These are phyloP conservation scores for Neopipo cinnamomea DNA, from an alignment of 2,113 vertebrate species.

Conservation along the genomic window DNA sequence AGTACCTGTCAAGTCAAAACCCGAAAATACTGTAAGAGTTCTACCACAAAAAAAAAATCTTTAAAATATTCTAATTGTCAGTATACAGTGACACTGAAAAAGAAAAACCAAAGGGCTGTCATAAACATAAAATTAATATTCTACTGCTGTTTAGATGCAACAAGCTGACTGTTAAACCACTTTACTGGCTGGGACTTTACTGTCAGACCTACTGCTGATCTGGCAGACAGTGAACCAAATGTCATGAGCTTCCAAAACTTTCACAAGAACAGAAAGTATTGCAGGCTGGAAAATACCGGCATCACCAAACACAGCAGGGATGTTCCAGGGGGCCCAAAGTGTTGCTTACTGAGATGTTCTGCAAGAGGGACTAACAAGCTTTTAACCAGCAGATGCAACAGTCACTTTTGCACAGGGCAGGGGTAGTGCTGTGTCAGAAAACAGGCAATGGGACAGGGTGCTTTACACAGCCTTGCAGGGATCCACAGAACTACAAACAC, in stretches of 20 bases:
- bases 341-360: neutral
- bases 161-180: neutral
- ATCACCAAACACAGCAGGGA: neutral
- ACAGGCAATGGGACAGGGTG: accelerated
- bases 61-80: neutral
- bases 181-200: neutral
- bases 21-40: neutral
- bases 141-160: neutral
- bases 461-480: neutral
- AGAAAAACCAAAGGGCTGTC: neutral
- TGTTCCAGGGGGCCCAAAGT: neutral
- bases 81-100: neutral
- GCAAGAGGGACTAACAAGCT: neutral
- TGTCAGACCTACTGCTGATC: neutral
- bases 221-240: neutral
- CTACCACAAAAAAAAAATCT: neutral
- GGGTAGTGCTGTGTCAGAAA: neutral
- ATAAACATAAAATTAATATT: neutral
- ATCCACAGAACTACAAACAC: neutral
- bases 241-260: neutral
- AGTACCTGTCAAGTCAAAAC: neutral
- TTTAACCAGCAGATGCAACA: neutral
- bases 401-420: neutral
- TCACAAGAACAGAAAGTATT: neutral
- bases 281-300: neutral